phyloP scores from a whole-genome alignment of 2,888 invertebrate species.

The Drosophila putrida region DNA sequence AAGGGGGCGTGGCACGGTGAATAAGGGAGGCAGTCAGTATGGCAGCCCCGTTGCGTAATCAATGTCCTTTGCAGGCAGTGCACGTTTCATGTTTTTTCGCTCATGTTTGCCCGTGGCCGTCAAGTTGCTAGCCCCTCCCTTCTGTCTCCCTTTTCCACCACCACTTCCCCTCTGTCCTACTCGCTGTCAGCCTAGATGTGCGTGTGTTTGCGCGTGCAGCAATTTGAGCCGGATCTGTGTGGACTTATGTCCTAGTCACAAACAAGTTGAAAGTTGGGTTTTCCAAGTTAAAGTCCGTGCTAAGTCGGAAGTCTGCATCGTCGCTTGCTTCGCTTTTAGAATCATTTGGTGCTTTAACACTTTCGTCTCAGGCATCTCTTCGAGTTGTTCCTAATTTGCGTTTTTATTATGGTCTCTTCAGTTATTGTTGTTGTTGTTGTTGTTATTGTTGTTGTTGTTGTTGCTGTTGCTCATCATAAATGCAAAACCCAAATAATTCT shows the following conservation, averaged over 20 bases:
- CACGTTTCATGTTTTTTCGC: constrained; percentile 71
- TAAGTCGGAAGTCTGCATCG: constrained; percentile 44
- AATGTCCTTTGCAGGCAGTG: constrained; percentile 74
- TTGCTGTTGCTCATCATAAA: constrained; percentile 64
- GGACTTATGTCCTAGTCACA: constrained; percentile 47
- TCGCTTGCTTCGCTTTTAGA: constrained; percentile 36
- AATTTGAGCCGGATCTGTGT: constrained; percentile 65
- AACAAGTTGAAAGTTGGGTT: constrained; percentile 15
- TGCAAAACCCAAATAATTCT: constrained; percentile 75
- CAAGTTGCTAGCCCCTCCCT: constrained; percentile 14
- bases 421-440: neutral
- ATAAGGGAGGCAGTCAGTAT: constrained; percentile 23
- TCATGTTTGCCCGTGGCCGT: constrained; percentile 54
- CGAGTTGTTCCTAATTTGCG: constrained; percentile 61
- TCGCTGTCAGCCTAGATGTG: constrained; percentile 15
- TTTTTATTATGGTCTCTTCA: constrained; percentile 38
- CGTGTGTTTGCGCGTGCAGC: constrained; percentile 50
- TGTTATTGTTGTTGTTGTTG: neutral
- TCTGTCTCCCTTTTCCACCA: neutral
- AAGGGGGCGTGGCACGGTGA: constrained; percentile 28
- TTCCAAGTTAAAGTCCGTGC: constrained; percentile 13
- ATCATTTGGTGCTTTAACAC: constrained; percentile 66
- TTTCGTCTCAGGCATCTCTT: constrained; percentile 38
- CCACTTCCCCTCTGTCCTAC: neutral
- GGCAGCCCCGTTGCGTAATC: constrained; percentile 70